A percentile compares a stretch with the other conserved stretches of the same genome.
These are phyloP conservation scores for Baryphthengus martii DNA, from an alignment of 2,113 vertebrate species.

Conservation along the genomic window DNA sequence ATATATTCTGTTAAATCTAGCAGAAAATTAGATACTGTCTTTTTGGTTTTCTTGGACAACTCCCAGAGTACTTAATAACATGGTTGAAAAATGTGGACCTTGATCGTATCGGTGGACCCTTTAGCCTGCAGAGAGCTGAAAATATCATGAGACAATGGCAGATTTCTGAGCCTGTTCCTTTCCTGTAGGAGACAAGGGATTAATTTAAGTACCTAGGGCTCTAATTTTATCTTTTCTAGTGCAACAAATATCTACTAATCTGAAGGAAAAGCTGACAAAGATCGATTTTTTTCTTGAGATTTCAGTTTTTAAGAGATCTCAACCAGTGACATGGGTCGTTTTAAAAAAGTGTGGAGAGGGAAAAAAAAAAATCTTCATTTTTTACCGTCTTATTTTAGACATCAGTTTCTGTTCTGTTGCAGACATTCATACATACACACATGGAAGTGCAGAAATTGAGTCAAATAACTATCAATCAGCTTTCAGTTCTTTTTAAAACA, in stretches of 20 bases:
- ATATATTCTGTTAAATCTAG: constrained; percentile 45
- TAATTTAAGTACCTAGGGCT: neutral
- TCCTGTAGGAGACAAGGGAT: constrained; percentile 5
- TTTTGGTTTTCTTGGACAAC: constrained; percentile 25
- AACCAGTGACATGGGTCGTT: neutral
- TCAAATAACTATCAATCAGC: neutral
- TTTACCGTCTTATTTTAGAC: neutral
- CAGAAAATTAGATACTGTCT: constrained; percentile 53
- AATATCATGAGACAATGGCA: neutral
- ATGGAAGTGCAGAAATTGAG: neutral
- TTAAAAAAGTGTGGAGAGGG: neutral
- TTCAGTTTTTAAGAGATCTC: neutral
- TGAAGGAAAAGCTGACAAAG: neutral
- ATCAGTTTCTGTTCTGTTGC: neutral
- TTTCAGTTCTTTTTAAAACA: neutral
- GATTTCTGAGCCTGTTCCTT: neutral
- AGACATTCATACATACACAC: neutral
- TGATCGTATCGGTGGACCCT: neutral
- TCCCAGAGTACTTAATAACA: constrained; percentile 32
- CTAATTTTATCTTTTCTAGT: constrained; percentile 8
- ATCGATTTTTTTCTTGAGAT: neutral
- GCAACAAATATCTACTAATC: neutral
- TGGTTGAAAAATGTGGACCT: constrained; percentile 28
- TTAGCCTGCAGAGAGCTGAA: neutral
- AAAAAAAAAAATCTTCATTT: neutral